Conservation (phyloP, 2,888 invertebrate species). For the Phrixothrix hirtus region DNA sequence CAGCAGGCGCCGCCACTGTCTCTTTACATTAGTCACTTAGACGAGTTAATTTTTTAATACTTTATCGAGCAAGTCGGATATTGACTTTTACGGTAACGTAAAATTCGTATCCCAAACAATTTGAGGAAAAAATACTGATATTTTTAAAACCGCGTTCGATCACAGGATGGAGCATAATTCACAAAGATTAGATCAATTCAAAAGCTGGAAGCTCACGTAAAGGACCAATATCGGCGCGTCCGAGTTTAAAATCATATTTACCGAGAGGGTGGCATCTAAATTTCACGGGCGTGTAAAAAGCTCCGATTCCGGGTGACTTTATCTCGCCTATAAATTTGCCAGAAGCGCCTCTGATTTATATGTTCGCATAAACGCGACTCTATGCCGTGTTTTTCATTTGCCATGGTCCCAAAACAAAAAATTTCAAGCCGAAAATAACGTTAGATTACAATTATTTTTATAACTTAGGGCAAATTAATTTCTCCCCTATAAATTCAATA, state of each 20-base stretch:
- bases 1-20: slow-evolving; percentile 16
- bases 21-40: slow-evolving; percentile 13
- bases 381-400: slow-evolving; percentile 33
- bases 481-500: too few species aligned
- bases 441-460: too few species aligned
- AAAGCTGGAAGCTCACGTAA: slow-evolving; percentile 49
- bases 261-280: slow-evolving; percentile 54
- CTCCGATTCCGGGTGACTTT: slow-evolving; percentile 58
- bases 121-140: slow-evolving; percentile 12
- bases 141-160: slow-evolving; percentile 42
- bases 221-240: slow-evolving; percentile 52
- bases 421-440: too few species aligned
- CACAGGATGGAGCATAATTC: slow-evolving; percentile 43
- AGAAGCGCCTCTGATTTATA: slow-evolving; percentile 59
- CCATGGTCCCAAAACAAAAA: slow-evolving; percentile 30
- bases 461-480: too few species aligned
- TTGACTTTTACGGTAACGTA: neutral
- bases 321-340: slow-evolving; percentile 59
- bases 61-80: too few species aligned
- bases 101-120: slow-evolving; percentile 11
- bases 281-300: slow-evolving; percentile 58
- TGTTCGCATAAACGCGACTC: slow-evolving; percentile 54
- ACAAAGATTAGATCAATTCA: slow-evolving; percentile 48
- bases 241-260: slow-evolving; percentile 56
- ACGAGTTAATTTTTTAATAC: slow-evolving; percentile 14